Evolutionary conservation across 37 sponge, comb jelly and placozoan genomes (phyloP).

Genomic region (Ephydatia muelleri): DNA sequence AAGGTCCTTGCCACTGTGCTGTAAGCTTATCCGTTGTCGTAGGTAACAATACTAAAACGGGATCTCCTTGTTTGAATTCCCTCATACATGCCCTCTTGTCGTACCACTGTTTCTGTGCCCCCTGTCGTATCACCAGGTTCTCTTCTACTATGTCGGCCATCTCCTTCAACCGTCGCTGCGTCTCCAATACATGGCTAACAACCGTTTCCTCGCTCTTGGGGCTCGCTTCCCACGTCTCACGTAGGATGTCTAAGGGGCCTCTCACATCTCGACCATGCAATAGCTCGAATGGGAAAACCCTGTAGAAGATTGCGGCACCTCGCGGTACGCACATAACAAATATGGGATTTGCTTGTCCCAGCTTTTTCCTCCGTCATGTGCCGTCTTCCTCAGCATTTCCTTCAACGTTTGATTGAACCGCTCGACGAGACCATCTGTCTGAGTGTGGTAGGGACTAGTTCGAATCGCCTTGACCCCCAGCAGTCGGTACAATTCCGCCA

Average conservation of each 20-base stretch:
- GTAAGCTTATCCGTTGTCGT: conserved; percentile 25
- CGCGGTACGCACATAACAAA: conserved; percentile 33
- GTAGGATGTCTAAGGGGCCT: too few relatives aligned
- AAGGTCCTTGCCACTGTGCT: conserved; percentile 35
- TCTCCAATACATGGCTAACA: background rate
- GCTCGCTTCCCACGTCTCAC: conserved; percentile 11
- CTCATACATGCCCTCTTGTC: too few relatives aligned
- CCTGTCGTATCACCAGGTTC: conserved; percentile 20
- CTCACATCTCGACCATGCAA: conserved; percentile 16
- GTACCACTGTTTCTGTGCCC: background rate
- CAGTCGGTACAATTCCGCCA: conserved; percentile 22
- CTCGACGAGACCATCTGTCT: background rate
- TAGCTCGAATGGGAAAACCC: too few relatives aligned
- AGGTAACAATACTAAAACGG: conserved; percentile 59
- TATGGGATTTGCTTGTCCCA: conserved; percentile 9
- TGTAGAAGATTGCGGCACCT: conserved; percentile 38
- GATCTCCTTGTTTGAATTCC: conserved; percentile 43
- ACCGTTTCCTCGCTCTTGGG: background rate
- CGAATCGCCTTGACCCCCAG: conserved; percentile 13
- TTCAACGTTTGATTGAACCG: too few relatives aligned
- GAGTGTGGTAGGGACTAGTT: too few relatives aligned
- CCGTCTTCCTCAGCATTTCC: too few relatives aligned
- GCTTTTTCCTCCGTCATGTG: too few relatives aligned
- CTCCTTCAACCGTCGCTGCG: conserved; percentile 5
- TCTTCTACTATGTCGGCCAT: conserved; percentile 23